Percentiles rank a stretch among this genome's conserved stretches.
These are phyloP conservation scores for Sebastiscus tertius DNA, from an alignment of 2,797 vertebrate genomes.

Conservation along the genomic window DNA sequence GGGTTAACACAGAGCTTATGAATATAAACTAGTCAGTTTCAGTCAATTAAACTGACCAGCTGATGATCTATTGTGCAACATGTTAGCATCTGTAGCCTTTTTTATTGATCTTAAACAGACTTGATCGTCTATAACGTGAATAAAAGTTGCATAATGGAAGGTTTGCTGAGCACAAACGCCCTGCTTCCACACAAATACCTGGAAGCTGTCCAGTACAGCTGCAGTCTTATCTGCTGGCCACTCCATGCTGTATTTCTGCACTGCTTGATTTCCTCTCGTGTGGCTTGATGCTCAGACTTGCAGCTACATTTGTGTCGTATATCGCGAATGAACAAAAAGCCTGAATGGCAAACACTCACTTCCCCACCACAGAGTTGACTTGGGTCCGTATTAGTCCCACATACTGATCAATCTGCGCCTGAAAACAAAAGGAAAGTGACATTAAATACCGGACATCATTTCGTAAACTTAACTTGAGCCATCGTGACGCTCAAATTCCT, in stretches of 20 bases:
- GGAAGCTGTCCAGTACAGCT: background rate
- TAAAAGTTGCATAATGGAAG: background rate
- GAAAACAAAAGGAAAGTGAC: constrained; percentile 34
- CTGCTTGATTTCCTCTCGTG: background rate
- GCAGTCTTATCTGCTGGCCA: background rate
- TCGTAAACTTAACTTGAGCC: background rate
- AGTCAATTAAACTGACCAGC: background rate
- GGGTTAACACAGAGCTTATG: background rate
- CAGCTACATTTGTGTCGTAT: background rate
- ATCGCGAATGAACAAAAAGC: background rate
- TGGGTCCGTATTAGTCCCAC: constrained; percentile 97
- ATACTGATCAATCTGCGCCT: constrained; percentile 99
- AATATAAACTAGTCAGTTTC: background rate
- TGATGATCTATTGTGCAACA: background rate
- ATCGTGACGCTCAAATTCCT: constrained; percentile 35
- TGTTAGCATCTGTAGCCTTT: background rate
- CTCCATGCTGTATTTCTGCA: background rate
- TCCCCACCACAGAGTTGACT: constrained; percentile 96
- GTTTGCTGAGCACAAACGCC: background rate
- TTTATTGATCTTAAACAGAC: background rate
- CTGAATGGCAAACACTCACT: constrained; percentile 86
- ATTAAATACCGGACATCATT: background rate
- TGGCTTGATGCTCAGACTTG: background rate
- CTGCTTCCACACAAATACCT: background rate
- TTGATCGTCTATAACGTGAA: background rate